These are phyloP conservation scores for Toxotes lorentzi DNA, from an alignment of 2,797 vertebrate genomes.

Conservation along the genomic window DNA sequence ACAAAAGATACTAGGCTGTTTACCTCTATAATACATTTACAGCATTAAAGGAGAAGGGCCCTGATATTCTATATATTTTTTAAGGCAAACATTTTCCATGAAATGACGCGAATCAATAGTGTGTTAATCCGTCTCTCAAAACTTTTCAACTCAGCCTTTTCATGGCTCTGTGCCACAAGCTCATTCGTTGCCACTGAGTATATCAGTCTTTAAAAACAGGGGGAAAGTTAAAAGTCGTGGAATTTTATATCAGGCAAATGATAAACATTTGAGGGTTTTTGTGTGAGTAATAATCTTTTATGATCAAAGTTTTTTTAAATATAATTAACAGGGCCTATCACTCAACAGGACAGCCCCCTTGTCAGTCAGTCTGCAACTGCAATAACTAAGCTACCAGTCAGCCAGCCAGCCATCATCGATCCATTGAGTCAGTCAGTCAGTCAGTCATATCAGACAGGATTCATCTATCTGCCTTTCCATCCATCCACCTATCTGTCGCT, in stretches of 20 bases:
- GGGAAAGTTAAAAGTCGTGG: background rate
- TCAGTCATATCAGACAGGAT: slow-evolving; percentile 79
- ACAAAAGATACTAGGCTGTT: background rate
- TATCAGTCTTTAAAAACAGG: background rate
- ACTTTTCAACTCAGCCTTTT: background rate
- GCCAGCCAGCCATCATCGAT: slow-evolving; percentile 64
- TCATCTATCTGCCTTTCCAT: slow-evolving; percentile 77
- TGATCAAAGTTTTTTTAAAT: slow-evolving; percentile 9
- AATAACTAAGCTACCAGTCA: slow-evolving; percentile 61
- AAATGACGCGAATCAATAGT: background rate
- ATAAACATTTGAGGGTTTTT: slow-evolving; percentile 15
- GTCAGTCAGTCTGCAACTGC: slow-evolving; percentile 47
- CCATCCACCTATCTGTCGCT: slow-evolving; percentile 73
- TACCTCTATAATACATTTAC: background rate
- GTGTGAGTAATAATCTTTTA: slow-evolving; percentile 28
- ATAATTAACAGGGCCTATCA: background rate
- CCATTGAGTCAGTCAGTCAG: slow-evolving; percentile 65
- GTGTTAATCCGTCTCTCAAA: background rate
- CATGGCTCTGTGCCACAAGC: too few species aligned
- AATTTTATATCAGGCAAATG: background rate
- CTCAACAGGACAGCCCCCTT: slow-evolving; percentile 34
- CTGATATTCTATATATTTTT: background rate
- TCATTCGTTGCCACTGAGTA: background rate
- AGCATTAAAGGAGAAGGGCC: background rate
- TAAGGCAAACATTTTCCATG: background rate